These are phyloP conservation scores for Carassius auratus DNA, from an alignment of 2,113 vertebrate species.

Conservation along the genomic window DNA sequence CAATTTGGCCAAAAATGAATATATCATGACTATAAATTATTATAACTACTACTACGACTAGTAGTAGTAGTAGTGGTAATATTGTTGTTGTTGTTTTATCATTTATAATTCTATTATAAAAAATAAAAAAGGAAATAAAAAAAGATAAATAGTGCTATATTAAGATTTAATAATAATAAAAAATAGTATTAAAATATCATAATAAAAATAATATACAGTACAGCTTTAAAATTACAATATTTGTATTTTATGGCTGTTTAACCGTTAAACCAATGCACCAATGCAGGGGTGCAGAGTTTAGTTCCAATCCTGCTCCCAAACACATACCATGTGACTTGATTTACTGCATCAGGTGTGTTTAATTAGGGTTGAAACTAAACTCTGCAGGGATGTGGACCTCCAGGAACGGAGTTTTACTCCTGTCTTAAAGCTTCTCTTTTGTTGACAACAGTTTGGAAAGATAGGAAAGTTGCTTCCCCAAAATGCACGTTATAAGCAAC, in stretches of 20 bases:
- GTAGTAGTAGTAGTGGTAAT: no score
- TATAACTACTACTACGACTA: not conserved
- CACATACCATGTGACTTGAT: not conserved
- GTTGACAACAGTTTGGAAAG: not conserved
- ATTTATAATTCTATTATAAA: no score
- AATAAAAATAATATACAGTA: not conserved
- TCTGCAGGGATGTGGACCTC: not conserved
- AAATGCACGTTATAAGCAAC: not conserved
- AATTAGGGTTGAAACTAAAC: not conserved
- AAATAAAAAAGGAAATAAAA: not conserved
- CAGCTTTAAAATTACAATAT: no score
- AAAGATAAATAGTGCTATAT: not conserved
- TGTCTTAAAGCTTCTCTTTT: not conserved
- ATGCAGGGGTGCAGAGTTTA: no score
- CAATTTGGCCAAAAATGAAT: not conserved
- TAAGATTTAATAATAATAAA: not conserved
- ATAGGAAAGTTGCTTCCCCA: not conserved
- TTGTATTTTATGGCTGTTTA: no score
- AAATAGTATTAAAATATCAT: not conserved
- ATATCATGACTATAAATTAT: not conserved
- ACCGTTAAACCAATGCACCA: no score
- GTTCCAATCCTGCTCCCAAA: not conserved
- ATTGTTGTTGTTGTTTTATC: not conserved
- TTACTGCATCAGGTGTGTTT: not conserved
- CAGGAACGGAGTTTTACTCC: not conserved